phyloP scores from a whole-genome alignment of 2,113 vertebrate species.

The Sander vitreus region DNA sequence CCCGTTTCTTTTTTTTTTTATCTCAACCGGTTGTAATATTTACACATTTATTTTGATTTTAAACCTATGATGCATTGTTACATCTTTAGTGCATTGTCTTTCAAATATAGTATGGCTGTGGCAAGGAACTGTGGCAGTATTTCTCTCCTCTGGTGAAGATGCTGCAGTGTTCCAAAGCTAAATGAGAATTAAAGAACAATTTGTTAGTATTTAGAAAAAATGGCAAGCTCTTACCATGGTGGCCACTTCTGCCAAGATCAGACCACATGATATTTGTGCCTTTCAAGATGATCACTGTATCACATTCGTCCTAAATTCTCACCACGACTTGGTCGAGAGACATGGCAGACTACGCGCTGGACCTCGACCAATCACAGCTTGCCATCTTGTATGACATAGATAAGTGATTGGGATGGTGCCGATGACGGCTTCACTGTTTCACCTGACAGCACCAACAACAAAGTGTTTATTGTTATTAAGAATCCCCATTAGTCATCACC shows the following conservation, averaged over 20 bases:
- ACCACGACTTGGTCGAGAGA: background rate
- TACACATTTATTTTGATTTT: too few species aligned
- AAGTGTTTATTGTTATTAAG: background rate
- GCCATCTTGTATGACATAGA: background rate
- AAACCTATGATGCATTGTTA: too few species aligned
- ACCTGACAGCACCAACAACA: background rate
- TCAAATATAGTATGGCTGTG: background rate
- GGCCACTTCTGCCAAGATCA: background rate
- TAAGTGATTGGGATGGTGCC: background rate
- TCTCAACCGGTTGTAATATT: too few species aligned
- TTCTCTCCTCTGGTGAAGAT: background rate
- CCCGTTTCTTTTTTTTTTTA: too few species aligned
- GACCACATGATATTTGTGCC: background rate
- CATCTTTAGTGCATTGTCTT: background rate
- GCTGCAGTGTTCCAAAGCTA: background rate
- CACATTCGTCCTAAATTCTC: background rate
- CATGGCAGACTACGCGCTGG: background rate
- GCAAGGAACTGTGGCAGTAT: background rate
- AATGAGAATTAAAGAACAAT: background rate
- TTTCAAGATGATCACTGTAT: background rate
- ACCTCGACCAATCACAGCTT: background rate
- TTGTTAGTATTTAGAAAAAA: background rate
- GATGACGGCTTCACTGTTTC: background rate
- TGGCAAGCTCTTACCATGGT: background rate
- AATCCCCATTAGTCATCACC: too few species aligned